Conservation (phyloP, 1,140 invertebrate species). For the Drosophila nikananu region DNA sequence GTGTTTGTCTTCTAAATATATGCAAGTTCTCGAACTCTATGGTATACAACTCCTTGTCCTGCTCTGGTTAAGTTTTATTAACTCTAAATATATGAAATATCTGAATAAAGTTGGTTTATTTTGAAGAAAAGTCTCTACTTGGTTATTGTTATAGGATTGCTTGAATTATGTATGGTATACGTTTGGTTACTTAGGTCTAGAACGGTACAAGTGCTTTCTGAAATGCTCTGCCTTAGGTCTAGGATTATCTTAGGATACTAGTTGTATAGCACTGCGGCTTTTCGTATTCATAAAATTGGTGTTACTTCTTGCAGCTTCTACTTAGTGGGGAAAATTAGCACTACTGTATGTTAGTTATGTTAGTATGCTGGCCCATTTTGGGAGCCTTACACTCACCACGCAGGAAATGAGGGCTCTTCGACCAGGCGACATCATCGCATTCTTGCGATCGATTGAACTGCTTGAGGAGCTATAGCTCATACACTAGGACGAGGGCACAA, state of each 20-base stretch:
- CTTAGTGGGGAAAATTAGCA: neutral
- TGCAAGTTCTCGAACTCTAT: slow-evolving; percentile 22
- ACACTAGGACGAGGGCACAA: too few relatives aligned
- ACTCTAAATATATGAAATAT: slow-evolving; percentile 9
- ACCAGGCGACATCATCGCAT: too few relatives aligned
- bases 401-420: too few relatives aligned
- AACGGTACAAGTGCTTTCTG: slow-evolving; percentile 71
- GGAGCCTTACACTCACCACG: too few relatives aligned
- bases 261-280: slow-evolving; percentile 13
- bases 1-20: slow-evolving; percentile 25
- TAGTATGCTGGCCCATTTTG: too few relatives aligned
- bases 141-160: slow-evolving; percentile 40
- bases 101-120: neutral
- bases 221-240: slow-evolving; percentile 79
- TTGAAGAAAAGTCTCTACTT: slow-evolving; percentile 5
- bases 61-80: slow-evolving; percentile 19
- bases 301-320: slow-evolving; percentile 57
- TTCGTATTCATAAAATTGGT: slow-evolving; percentile 46
- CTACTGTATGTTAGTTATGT: slow-evolving; percentile 2
- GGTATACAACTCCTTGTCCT: slow-evolving; percentile 23
- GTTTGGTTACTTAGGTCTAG: slow-evolving; percentile 40
- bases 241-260: slow-evolving; percentile 21
- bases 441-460: too few relatives aligned
- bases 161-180: slow-evolving; percentile 56
- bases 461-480: too few relatives aligned